Base-by-base conservation (phyloP, 2,797 vertebrate species). In the Odontamblyopus lacepedii region DNA sequence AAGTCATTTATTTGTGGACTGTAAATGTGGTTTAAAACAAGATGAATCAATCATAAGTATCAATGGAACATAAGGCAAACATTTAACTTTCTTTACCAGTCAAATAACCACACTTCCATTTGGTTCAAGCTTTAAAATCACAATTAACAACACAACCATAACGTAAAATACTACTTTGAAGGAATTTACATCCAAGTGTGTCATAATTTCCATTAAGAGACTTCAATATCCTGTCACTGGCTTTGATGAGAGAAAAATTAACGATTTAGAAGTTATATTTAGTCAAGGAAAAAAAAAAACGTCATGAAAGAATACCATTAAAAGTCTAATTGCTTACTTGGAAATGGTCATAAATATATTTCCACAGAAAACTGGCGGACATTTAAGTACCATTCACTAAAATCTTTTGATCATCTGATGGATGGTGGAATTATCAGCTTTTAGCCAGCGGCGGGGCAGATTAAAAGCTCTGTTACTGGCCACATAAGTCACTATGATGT, bases 351-450 rank as follows among this genome's bases (percentile, higher is more conserved):
- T 38, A 11, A 19, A 63, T 63, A 2, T 63, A 41, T 38, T 38
- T 38, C 61, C 62, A 64, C 2, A 15, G 62, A 41, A 64, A 27
- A 44, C 30, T 29, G 26, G 53, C 3, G 27, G 13, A 19, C 13
- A 11, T 35, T 30, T 35, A 0, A 48, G 48, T 38, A 66, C 38
- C 0, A 55, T 41, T 68, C 44, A 68, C 73, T n/a, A 30, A 78
- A 80, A 59, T 57, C 7, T 35, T 41, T 77, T 81, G 23, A 67
- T 75, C 6, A 75, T 44, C 84, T 81, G 78, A 86, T 74, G 61
- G 74, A 75, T 84, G 23, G 60, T 83, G 74, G 76, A 68, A 79
- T 67, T 27, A 50, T 16, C 6, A 51, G 70, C 12, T 27, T 11
- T 82, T 72, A 44, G 2, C 70, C 7, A 56, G 15, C 2, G 3